Base-by-base conservation (phyloP, 2,797 vertebrate genomes). In the Masticophis lateralis region DNA sequence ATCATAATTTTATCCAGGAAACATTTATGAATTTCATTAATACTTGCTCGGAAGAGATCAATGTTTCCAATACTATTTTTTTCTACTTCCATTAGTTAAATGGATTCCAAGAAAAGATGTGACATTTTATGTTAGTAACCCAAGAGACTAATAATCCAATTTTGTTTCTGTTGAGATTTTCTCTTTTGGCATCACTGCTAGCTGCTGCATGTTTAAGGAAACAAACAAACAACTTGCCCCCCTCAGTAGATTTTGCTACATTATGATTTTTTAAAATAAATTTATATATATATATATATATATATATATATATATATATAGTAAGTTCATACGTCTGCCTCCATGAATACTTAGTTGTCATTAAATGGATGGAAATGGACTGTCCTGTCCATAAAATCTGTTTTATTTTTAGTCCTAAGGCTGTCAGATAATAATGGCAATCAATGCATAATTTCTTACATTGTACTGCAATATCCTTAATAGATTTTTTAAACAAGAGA, bases 401-500 rank as follows among this genome's bases (percentile, higher is more conserved):
- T 69, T 87, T 86, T 37, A 43, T 2, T 93, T 87, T 57, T 25
- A 47, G 11, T 28, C 27, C 60, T 32, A 55, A 22, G 25, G 9
- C 27, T 11, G 14, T n/a, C 14, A 47, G 61, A 87, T 11, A 92
- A 83, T 18, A 59, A 86, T 2, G 79, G 74, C 9, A 92, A 10
- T 37, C 37, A 59, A 6, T 90, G 43, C 0, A 11, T 28, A 57
- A 28, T 1, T 89, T 59, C 18, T 51, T 90, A 91, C 47, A 20
- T 8, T 10, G 3, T 91, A n/a, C 0, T 0, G 18, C 37, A 79
- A 79, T 27, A 86, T 87, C 0, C 55, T 92, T 87, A 53, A 43
- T 63, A 93, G 13, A 18, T 66, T 93, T 93, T 57, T 28, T 28
- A 87, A 87, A 90, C 93, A 55, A 83, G 22, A 61, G 14, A 61